phyloP scores from a whole-genome alignment of 2,113 vertebrate genomes.

The Ictidomys tridecemlineatus region DNA sequence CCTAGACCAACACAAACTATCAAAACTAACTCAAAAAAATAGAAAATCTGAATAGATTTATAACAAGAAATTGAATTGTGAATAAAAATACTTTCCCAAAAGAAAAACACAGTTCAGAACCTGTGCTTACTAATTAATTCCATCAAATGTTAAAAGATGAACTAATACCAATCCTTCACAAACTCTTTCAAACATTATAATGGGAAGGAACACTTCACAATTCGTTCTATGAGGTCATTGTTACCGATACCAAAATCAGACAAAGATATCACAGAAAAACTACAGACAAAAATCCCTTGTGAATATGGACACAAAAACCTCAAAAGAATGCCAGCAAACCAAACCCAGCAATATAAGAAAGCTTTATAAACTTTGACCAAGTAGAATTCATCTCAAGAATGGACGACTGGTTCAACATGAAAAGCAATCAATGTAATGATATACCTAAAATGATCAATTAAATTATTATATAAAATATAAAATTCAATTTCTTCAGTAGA shows the following conservation, averaged over 20 bases:
- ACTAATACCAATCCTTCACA: not conserved
- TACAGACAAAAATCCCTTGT: not conserved
- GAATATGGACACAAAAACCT: constrained; percentile 19
- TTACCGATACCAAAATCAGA: constrained; percentile 13
- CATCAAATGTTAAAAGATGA: not conserved
- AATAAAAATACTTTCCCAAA: not conserved
- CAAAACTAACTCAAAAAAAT: constrained; percentile 10
- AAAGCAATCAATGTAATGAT: not conserved
- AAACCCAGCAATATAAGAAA: not conserved
- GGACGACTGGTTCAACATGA: too few species aligned
- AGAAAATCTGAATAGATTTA: constrained; percentile 19
- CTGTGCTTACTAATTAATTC: not conserved
- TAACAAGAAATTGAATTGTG: constrained; percentile 7
- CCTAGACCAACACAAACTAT: not conserved
- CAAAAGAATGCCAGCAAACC: not conserved
- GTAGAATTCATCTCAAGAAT: not conserved
- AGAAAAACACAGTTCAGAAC: constrained; percentile 33
- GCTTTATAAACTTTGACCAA: not conserved
- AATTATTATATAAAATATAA: not conserved
- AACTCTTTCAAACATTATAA: not conserved
- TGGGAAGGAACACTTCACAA: not conserved
- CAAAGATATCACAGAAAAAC: not conserved
- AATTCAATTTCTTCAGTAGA: not conserved
- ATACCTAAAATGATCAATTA: not conserved
- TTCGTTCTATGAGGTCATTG: constrained; percentile 12